Evolutionary conservation across 2,113 vertebrate species (phyloP), one percentile per base, ranked within the genome.

Genomic region (Nesogale talazaci): DNA sequence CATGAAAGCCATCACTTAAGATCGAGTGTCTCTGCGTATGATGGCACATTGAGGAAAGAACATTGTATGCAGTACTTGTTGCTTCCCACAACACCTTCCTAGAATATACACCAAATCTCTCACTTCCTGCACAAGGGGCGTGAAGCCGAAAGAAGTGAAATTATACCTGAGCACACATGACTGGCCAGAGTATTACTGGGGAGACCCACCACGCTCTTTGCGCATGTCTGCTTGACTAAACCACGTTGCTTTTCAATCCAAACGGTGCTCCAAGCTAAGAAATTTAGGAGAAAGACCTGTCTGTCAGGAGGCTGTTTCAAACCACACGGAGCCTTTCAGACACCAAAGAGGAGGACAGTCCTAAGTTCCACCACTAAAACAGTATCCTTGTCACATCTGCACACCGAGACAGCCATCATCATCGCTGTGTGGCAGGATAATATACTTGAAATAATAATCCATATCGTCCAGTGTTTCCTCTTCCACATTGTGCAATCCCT

Each of bases 261-360:
- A 88, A 79, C 57, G 36, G 91, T 84, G 59, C 40, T 88, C 82
- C 87, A 69, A 95, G 61, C 38, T 80, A 83, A 92, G 82, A n/a
- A 25, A 82, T 86, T 72, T 76, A 34, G 46, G 38, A 88, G 63
- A 17, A 34, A 93, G 89, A 90, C 67, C 92, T 56, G 67, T 72
- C 74, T 80, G 70, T 86, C 14, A 85, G 36, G 42, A 91, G 42
- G 52, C 25, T 83, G 67, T 74, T 91, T 69, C 87, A 57, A 87
- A 72, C 2, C 79, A 76, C 0, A 4, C 2, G 27, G 16, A 74
- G 77, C 31, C 74, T 91, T 31, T n/a, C 89, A 84, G 87, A 56
- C 34, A 70, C 89, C 83, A 75, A 57, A 46, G 69, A 85, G 34
- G 67, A 86, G 38, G 56, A 12, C 1, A 75, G 36, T 61, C 34